Base-by-base conservation (phyloP, 2,797 vertebrate genomes). In the Oceanodroma leucorhoa region DNA sequence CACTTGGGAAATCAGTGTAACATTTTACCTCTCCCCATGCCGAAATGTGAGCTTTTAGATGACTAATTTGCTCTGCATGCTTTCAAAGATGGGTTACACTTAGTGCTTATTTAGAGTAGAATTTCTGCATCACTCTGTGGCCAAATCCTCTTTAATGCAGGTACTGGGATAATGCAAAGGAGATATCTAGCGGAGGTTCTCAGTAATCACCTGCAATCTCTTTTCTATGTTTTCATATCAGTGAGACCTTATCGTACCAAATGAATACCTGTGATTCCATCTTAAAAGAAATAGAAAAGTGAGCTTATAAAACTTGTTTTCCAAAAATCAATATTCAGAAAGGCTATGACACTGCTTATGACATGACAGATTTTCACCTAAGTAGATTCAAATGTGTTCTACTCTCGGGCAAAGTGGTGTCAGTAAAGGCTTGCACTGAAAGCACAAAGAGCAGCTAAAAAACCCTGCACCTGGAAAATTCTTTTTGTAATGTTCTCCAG, bases 1-100 rank as follows among this genome's bases (percentile, higher is more conserved):
- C 97, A 97, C 96, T 95, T 95, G 97, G 97, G 98, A 98, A 98
- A 98, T 98, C 97, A 98, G 48, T 60, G 94, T 83, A 97, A 94
- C 92, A 78, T 97, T 97, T 97, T 96, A 95, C 92, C 95, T 98
- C 88, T 96, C 92, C 91, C 92, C 83, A 94, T 96, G 91, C 95
- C 95, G 79, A 95, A 90, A 83, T 89, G 83, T 83, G 87, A 97
- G 96, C 96, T 98, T 96, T 98, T 96, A 97, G 97, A 87, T 94
- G 87, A 94, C 94, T 98, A 96, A 97, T 97, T 97, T 90, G 62
- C 93, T 95, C 96, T 96, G 93, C 79, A 78, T 96, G 96, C 96
- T 89, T 93, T 95, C 51, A 61, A 96, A 95, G 94, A 83, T 65
- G 94, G 91, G 94, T 96, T 87, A 87, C 91, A 79, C 75, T 94